Evolutionary conservation across 2,113 vertebrate species (phyloP).

Genomic region (Strix aluco): DNA sequence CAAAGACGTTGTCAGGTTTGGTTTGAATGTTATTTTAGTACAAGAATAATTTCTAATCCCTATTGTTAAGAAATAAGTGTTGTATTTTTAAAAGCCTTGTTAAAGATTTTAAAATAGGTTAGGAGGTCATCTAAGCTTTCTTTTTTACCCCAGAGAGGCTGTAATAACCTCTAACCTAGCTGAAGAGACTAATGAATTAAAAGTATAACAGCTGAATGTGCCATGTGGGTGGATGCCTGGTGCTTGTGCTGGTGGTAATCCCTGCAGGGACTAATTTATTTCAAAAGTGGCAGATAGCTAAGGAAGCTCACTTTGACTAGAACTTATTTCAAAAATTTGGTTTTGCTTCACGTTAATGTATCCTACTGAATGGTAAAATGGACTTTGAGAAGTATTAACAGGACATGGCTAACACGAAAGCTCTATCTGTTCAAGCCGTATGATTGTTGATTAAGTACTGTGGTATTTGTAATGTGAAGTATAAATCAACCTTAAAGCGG

Average conservation of each 20-base stretch:
- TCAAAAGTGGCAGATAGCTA: neutral
- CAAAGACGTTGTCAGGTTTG: neutral
- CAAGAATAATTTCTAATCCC: neutral
- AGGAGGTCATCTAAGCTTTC: constrained; percentile 12
- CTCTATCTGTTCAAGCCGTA: neutral
- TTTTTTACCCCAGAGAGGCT: neutral
- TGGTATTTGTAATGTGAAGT: neutral
- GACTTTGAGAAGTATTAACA: neutral
- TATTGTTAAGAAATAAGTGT: neutral
- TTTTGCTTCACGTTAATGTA: neutral
- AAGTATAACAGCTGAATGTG: constrained; percentile 24
- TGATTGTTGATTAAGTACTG: neutral
- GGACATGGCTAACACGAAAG: neutral
- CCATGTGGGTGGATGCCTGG: neutral
- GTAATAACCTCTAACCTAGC: constrained; percentile 44
- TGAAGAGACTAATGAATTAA: constrained; percentile 41
- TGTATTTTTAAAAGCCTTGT: constrained; percentile 15
- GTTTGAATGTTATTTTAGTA: neutral
- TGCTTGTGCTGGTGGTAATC: constrained; percentile 17
- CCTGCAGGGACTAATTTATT: constrained; percentile 47
- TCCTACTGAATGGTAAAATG: neutral
- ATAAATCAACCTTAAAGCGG: neutral
- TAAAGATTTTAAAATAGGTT: constrained; percentile 33
- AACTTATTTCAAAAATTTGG: neutral
- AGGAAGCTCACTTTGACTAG: neutral